Percentiles rank a stretch among this genome's conserved stretches.
phyloP scores from a whole-genome alignment of 2,797 vertebrate genomes.

The Halcyon badia region DNA sequence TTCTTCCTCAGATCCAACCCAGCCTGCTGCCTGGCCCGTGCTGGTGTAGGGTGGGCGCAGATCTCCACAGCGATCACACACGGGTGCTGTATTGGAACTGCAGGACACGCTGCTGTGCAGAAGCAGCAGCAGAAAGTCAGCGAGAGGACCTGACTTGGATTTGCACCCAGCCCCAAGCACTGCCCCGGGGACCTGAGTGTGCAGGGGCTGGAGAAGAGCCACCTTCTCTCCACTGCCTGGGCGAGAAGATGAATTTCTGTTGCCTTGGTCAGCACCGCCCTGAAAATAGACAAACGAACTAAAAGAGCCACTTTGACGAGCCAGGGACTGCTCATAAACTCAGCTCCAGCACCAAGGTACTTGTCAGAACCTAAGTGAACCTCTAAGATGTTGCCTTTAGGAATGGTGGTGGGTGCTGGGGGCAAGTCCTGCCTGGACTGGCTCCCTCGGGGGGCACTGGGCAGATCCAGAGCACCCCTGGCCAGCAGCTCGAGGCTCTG shows the following conservation, averaged over 20 bases:
- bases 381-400: not conserved
- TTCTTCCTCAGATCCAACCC: not conserved
- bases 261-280: not conserved
- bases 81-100: not conserved
- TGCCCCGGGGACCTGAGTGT: not conserved
- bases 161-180: not conserved
- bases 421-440: no score
- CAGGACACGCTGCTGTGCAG: rapidly evolving
- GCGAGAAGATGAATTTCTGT: not conserved
- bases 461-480: not conserved
- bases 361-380: not conserved
- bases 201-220: rapidly evolving
- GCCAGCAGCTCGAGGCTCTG: not conserved
- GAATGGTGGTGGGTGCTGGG: not conserved
- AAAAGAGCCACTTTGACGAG: not conserved
- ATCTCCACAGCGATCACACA: not conserved
- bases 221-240: not conserved
- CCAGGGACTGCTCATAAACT: not conserved
- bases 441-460: not conserved
- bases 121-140: not conserved
- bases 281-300: not conserved
- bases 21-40: not conserved
- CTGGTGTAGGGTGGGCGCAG: no score
- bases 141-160: not conserved
- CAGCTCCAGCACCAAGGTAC: not conserved